Evolutionary conservation across 1,140 invertebrate genomes (phyloP), one percentile per base, ranked within the genome.

Genomic region (Euschistus heros): DNA sequence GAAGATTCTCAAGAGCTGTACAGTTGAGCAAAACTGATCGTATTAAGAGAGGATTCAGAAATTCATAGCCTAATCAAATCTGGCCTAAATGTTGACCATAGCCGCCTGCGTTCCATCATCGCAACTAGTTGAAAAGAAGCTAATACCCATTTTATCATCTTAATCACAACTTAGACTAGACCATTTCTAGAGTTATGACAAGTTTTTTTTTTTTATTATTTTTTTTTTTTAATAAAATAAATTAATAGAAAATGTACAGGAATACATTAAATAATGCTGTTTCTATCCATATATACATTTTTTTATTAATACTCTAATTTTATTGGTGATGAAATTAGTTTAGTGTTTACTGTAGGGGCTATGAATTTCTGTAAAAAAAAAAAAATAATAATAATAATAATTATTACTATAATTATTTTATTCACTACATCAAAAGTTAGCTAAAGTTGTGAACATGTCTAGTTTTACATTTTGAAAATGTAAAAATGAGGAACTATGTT

Each of bases 381-480:
- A 57, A 22, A 27, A 57, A 57, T 52, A 5, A 17, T 13, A 52
- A 10, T 7, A 44, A 44, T 7, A 44, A 44, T 10, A 44, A 44
- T 10, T 44, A n/a, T 4, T 24, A 57, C 5, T 15, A 57, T 17
- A 37, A 37, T 37, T 37, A 37, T 37, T 37, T 24, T 27, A 57
- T 57, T 57, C 18, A 57, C 24, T 26, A 57, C 22, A 24, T 24
- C 10, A 57, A 57, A 57, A 57, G 2, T 24, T 57, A 57, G 54
- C 24, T 17, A 8, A 27, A 57, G n/a, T 57, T 24, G 24, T 57
- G 24, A 57, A 20, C 24, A 57, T 57, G 24, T 57, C 54, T 57
- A 57, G 54, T 57, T 57, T 57, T 57, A 57, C 54, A 57, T 57
- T 57, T 18, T 57, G 18, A 22, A 24, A 18, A 27, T 20, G 20